Base-by-base conservation (phyloP, 2,797 vertebrate species). In the Emydoidea blandingii region DNA sequence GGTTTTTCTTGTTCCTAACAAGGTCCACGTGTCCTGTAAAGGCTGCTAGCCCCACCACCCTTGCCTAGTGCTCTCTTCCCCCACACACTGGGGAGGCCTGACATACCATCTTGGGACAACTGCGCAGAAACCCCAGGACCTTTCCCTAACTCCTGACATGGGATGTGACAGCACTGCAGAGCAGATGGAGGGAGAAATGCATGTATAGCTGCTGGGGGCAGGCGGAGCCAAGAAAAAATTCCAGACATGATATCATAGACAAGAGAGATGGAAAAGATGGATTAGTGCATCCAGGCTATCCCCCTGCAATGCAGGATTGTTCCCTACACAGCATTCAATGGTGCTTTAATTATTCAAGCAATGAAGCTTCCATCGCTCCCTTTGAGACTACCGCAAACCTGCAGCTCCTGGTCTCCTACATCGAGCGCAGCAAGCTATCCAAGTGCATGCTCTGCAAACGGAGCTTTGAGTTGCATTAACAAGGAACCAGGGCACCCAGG, bases 401-500 rank as follows among this genome's bases (percentile, higher is more conserved):
- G 65, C n/a, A 72, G 37, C 65, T 72, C 65, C 9, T 72, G 19
- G 65, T n/a, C 37, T 41, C 10, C 65, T 81, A 3, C 15, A 37
- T 59, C 68, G 44, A 87, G 49, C 2, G 52, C 1, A 29, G 72
- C 72, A 85, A 53, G 54, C 10, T 19, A 65, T 79, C 83, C 74
- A 85, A 90, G 88, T 0, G 1, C 56, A 68, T 21, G 47, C 44
- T 72, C 53, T 62, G 72, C 85, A 88, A 34, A 74, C 50, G 21
- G 50, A 84, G 29, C 21, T n/a, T 78, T 29, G 81, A 62, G 74
- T 62, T 1, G 0, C 53, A 85, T 62, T 56, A 83, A 81, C 8
- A 68, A 62, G 65, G 86, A 92, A 90, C 31, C 37, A 93, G 79
- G 80, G 9, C 88, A 86, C 72, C 95, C 86, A 18, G 94, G 76